Evolutionary conservation across 2,113 vertebrate species (phyloP).

Genomic region (Rutilus rutilus): DNA sequence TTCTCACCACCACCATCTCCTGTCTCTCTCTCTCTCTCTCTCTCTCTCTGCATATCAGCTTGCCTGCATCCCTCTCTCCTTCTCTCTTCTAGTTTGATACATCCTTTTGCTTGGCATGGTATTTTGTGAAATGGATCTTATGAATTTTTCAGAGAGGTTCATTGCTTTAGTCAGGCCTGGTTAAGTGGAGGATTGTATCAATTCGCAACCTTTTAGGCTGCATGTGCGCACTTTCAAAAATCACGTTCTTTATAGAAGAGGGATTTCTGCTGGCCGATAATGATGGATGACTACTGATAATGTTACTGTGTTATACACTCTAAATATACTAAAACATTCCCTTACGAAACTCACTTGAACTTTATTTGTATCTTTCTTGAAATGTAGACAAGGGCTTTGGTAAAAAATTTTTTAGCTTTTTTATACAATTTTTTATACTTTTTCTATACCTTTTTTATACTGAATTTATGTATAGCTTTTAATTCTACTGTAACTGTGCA

Average conservation of each 20-base stretch:
- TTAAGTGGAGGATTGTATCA: constrained; percentile 63
- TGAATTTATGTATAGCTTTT: too few species aligned
- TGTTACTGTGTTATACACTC: constrained; percentile 20
- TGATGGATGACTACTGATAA: constrained; percentile 4
- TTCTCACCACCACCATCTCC: constrained; percentile 25
- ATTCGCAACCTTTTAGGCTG: constrained; percentile 49
- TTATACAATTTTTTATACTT: too few species aligned
- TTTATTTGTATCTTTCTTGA: neutral
- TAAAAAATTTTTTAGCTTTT: too few species aligned
- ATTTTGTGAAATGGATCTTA: constrained; percentile 96
- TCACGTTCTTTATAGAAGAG: constrained; percentile 54
- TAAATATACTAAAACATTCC: neutral
- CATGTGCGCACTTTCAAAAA: constrained; percentile 50
- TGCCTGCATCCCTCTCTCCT: constrained; percentile 53
- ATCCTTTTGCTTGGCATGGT: constrained; percentile 80
- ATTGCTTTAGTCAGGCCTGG: constrained; percentile 72
- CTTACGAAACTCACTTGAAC: neutral
- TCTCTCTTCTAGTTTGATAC: constrained; percentile 65
- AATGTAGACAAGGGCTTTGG: neutral
- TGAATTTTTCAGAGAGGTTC: constrained; percentile 91
- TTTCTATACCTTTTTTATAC: too few species aligned
- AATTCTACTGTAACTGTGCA: constrained; percentile 53
- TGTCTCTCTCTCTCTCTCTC: constrained; percentile 3
- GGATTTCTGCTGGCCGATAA: constrained; percentile 46
- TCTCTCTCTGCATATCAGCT: constrained; percentile 12